Conservation (phyloP, 2,888 invertebrate genomes). For the Acleris sparsana region DNA sequence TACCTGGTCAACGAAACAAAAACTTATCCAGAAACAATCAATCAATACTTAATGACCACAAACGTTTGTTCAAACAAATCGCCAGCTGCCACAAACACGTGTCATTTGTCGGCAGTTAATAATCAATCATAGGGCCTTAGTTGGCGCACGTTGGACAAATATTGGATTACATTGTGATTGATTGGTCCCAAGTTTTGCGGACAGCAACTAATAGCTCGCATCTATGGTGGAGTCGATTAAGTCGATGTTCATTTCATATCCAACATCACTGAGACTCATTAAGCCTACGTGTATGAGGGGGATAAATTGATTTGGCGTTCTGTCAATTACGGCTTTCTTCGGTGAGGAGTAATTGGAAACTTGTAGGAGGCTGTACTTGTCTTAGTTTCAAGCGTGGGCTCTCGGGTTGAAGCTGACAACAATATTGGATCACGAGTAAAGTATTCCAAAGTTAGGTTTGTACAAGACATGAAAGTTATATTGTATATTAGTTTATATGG, state of each 20-base stretch:
- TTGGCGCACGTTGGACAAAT: slow-evolving; percentile 30
- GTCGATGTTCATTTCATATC: slow-evolving; percentile 1
- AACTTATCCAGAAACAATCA: slow-evolving; percentile 20
- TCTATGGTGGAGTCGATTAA: slow-evolving; percentile 21
- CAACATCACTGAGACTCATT: not conserved
- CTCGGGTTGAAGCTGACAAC: no score
- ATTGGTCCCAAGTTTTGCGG: slow-evolving; percentile 35
- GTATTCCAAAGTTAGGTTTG: no score
- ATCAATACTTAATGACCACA: slow-evolving; percentile 15
- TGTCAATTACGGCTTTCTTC: not conserved
- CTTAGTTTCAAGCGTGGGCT: no score
- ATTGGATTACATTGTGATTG: slow-evolving; percentile 36
- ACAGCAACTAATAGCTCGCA: slow-evolving; percentile 30
- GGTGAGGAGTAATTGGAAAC: no score
- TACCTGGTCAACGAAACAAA: not conserved
- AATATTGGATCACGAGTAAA: no score
- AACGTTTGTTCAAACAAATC: slow-evolving; percentile 27
- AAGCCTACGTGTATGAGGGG: not conserved
- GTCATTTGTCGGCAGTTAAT: slow-evolving; percentile 28
- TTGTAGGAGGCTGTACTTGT: no score
- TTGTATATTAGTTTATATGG: no score
- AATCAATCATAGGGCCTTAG: slow-evolving; percentile 34
- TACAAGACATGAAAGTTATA: no score
- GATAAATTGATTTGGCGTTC: not conserved
- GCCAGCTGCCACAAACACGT: slow-evolving; percentile 25